A percentile compares a stretch with the other conserved stretches of the same genome.
Evolutionary conservation across 2,888 invertebrate genomes (phyloP).

Genomic region (Drosophila pseudotakahashii): DNA sequence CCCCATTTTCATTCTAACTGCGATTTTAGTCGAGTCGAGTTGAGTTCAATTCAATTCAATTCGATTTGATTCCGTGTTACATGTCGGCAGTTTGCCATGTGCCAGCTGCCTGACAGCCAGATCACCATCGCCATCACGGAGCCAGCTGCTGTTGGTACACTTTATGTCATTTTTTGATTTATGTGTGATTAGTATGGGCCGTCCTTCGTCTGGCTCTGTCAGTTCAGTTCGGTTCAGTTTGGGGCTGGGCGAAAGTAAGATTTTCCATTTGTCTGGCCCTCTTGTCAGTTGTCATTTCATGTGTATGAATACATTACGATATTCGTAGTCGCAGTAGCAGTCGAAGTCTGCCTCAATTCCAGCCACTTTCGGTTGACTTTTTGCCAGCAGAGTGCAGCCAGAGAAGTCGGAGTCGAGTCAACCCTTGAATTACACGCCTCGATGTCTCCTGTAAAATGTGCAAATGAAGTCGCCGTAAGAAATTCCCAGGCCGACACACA

Average conservation of each 20-base stretch:
- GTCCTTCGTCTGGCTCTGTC: slow-evolving; percentile 15
- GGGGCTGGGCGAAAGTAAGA: slow-evolving; percentile 48
- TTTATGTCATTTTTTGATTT: slow-evolving; percentile 63
- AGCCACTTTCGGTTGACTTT: slow-evolving; percentile 37
- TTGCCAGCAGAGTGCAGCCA: slow-evolving; percentile 23
- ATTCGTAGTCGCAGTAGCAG: slow-evolving; percentile 14
- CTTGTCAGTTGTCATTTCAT: slow-evolving; percentile 77
- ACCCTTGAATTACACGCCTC: slow-evolving; percentile 72
- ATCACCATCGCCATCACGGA: slow-evolving; percentile 42
- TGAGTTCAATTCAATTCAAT: slow-evolving; percentile 31
- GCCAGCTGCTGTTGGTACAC: slow-evolving; percentile 47
- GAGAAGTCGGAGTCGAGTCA: slow-evolving; percentile 11
- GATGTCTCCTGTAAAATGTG: slow-evolving; percentile 76
- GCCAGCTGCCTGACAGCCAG: slow-evolving; percentile 35
- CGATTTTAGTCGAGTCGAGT: slow-evolving; percentile 6
- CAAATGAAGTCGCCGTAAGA: slow-evolving; percentile 73
- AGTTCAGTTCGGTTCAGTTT: too few species aligned
- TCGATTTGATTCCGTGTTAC: slow-evolving; percentile 34
- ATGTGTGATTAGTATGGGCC: slow-evolving; percentile 65
- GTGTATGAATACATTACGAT: slow-evolving; percentile 71
- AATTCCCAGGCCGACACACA: slow-evolving; percentile 19
- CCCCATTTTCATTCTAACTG: neutral
- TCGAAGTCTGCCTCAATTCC: slow-evolving; percentile 8
- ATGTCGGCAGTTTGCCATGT: slow-evolving; percentile 34
- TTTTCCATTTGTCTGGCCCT: slow-evolving; percentile 75